Percentiles rank a stretch among this genome's conserved stretches.
Conservation (phyloP, 2,113 vertebrate species). For the Bubalus kerabau region DNA sequence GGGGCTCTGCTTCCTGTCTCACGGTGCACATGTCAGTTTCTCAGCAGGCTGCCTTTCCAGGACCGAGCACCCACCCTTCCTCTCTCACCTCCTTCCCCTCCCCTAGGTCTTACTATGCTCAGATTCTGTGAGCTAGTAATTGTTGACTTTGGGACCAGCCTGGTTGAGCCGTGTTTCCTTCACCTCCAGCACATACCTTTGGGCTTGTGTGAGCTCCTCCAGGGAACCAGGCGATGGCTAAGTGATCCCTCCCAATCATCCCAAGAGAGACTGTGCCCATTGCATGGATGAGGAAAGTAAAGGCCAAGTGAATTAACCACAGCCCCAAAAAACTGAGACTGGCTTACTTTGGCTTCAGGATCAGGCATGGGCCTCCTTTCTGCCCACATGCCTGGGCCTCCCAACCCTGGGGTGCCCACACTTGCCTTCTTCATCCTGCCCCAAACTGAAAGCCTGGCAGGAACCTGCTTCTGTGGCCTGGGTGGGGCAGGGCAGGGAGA, state of each 20-base stretch:
- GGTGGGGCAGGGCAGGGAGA: neutral
- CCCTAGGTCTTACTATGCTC: neutral
- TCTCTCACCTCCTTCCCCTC: neutral
- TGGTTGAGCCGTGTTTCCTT: neutral
- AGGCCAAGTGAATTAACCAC: neutral
- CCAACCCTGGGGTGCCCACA: too few species aligned
- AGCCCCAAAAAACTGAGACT: neutral
- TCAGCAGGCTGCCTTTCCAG: neutral
- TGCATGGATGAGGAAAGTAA: neutral
- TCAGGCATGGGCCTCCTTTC: neutral
- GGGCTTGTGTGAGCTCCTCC: neutral
- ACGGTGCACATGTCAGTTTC: neutral
- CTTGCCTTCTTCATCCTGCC: neutral
- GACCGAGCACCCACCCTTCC: neutral
- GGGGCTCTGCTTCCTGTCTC: neutral
- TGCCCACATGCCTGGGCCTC: neutral
- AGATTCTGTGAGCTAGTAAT: neutral
- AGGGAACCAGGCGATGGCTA: neutral
- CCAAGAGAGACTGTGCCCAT: fast-evolving
- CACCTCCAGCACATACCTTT: neutral
- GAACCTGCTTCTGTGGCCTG: neutral
- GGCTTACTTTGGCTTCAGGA: neutral
- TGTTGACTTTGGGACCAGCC: neutral
- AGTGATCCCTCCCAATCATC: neutral
- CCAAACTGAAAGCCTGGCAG: neutral